phyloP scores from a whole-genome alignment of 2,797 vertebrate genomes.

The Aythya fuligula region DNA sequence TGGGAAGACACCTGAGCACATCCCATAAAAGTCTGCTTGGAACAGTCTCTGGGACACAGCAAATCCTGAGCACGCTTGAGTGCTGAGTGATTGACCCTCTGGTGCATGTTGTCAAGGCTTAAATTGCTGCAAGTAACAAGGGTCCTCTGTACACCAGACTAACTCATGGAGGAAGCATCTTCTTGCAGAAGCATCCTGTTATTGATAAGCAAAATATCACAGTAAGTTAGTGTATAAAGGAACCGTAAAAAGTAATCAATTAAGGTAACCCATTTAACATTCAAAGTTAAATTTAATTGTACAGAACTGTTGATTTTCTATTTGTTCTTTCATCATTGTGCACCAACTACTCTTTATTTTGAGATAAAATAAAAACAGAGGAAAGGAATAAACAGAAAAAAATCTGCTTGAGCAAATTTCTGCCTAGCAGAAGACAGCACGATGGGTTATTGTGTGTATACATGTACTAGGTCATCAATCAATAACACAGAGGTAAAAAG shows the following conservation, averaged over 20 bases:
- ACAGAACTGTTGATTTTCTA: background rate
- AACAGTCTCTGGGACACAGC: background rate
- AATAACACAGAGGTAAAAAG: background rate
- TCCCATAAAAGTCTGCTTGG: background rate
- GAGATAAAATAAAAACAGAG: background rate
- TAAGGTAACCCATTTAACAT: background rate
- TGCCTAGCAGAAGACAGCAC: background rate
- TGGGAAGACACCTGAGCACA: background rate
- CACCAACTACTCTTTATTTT: background rate
- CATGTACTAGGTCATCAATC: background rate
- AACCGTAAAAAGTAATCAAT: background rate
- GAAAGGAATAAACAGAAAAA: background rate
- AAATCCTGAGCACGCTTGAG: accelerated
- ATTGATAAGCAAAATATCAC: background rate
- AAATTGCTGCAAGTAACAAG: background rate
- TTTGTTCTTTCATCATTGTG: background rate
- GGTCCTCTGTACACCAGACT: background rate
- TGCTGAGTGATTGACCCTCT: accelerated
- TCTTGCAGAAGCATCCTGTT: background rate
- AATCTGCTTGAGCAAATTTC: background rate
- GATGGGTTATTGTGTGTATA: background rate
- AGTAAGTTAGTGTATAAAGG: background rate
- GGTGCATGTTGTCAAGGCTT: background rate
- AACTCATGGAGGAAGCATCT: background rate
- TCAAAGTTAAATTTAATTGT: background rate